Percentiles rank a stretch among this genome's conserved stretches.
Evolutionary conservation across 2,888 invertebrate genomes (phyloP).

Genomic region (Eupithecia inturbata): DNA sequence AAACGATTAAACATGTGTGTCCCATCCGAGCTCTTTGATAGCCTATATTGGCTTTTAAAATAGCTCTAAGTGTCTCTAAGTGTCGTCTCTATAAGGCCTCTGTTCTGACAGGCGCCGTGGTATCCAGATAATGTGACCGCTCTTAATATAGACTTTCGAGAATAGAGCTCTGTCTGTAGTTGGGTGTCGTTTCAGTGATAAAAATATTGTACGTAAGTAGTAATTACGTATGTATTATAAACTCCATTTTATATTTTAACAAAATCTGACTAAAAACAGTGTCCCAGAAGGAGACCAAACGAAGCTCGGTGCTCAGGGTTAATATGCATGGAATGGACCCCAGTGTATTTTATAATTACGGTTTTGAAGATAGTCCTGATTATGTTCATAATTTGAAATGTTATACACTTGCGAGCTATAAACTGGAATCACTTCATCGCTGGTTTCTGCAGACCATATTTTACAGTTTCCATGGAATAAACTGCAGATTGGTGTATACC

Average conservation of each 20-base stretch:
- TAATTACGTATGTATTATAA: background rate
- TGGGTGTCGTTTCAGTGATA: background rate
- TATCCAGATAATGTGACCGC: conserved; percentile 15
- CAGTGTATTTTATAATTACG: background rate
- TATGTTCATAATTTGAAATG: background rate
- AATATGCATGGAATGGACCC: background rate
- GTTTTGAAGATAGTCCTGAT: background rate
- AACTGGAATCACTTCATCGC: too few species aligned
- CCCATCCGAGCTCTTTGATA: conserved; percentile 4
- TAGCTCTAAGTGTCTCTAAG: conserved; percentile 40
- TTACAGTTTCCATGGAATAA: too few species aligned
- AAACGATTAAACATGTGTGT: background rate
- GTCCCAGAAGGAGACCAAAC: background rate
- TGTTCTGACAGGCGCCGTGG: conserved; percentile 19
- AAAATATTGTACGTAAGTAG: background rate
- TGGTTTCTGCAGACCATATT: too few species aligned
- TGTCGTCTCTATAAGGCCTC: conserved; percentile 31
- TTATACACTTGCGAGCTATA: too few species aligned
- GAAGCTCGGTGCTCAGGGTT: background rate
- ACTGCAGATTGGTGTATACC: too few species aligned
- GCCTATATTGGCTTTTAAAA: conserved; percentile 42
- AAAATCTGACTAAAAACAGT: background rate
- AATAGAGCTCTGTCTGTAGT: conserved; percentile 6
- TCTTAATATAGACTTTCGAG: conserved; percentile 14
- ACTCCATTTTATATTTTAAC: background rate